Conservation (phyloP, 2,888 invertebrate species). For the Ochlodes sylvanus region DNA sequence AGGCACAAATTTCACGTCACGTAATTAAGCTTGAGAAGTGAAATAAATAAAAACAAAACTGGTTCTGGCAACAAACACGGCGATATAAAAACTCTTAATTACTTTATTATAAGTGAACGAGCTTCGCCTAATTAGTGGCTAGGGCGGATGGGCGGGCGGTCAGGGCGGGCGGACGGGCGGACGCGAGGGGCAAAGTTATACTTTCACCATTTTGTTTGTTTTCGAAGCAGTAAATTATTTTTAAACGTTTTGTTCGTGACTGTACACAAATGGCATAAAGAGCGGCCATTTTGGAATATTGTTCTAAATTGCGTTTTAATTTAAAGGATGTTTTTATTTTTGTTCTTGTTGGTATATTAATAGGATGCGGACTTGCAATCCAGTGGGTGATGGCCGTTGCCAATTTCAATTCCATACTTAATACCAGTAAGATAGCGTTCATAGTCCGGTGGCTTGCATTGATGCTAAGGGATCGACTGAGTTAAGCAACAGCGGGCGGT, state of each 20-base stretch:
- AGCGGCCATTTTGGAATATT: constrained; percentile 7
- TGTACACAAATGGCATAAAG: neutral
- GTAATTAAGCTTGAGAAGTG: neutral
- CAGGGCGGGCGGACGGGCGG: neutral
- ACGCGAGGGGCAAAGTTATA: constrained; percentile 8
- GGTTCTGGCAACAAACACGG: constrained; percentile 25
- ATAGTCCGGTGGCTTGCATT: too few species aligned
- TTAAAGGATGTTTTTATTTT: too few species aligned
- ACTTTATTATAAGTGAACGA: constrained; percentile 51
- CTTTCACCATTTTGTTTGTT: constrained; percentile 7
- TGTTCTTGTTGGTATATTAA: too few species aligned
- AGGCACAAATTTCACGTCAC: neutral
- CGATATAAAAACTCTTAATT: constrained; percentile 47
- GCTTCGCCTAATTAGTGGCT: constrained; percentile 45
- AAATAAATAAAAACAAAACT: constrained; percentile 23
- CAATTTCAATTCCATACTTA: too few species aligned
- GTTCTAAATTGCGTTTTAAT: neutral
- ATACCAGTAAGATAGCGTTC: too few species aligned
- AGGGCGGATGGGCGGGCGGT: neutral
- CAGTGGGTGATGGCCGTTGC: too few species aligned
- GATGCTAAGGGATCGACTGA: too few species aligned
- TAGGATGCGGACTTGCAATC: too few species aligned
- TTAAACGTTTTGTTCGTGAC: constrained; percentile 10
- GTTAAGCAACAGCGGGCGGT: too few species aligned
- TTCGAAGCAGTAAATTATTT: constrained; percentile 5